These are phyloP conservation scores for Coranthus polyacanthus DNA, from an alignment of 2,797 vertebrate genomes.

Conservation along the genomic window DNA sequence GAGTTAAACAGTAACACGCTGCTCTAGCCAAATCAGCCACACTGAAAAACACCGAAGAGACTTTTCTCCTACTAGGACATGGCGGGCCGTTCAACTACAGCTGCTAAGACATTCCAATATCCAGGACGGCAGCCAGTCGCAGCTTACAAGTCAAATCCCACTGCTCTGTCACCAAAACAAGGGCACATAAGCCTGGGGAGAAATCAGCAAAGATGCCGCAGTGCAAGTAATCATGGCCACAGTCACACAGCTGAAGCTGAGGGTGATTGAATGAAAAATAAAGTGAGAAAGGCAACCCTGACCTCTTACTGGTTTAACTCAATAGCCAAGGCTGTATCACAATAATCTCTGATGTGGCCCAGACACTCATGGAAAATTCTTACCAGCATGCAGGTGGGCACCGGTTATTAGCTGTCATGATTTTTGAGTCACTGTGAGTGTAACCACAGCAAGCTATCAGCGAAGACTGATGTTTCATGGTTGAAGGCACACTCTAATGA, in stretches of 20 bases:
- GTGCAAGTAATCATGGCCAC: constrained; percentile 44
- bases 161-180: constrained; percentile 33
- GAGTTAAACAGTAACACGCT: constrained; percentile 37
- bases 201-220: constrained; percentile 22
- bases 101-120: constrained; percentile 36
- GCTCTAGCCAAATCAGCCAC: constrained; percentile 2
- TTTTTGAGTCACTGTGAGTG: background rate
- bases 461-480: background rate
- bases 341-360: constrained; percentile 4
- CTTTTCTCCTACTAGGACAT: constrained; percentile 14
- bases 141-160: constrained; percentile 64
- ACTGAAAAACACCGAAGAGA: constrained; percentile 21
- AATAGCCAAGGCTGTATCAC: constrained; percentile 9
- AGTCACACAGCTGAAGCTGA: constrained; percentile 35
- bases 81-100: background rate
- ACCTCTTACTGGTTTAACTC: constrained; percentile 29
- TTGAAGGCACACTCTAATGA: background rate
- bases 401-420: background rate
- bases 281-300: constrained; percentile 7
- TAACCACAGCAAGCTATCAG: background rate
- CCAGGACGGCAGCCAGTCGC: constrained; percentile 28
- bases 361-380: background rate
- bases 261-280: constrained; percentile 23
- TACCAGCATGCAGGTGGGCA: constrained; percentile 11
- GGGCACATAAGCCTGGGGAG: constrained; percentile 23